Conservation (phyloP, 2,113 vertebrate genomes). For the Dendropsophus ebraccatus region DNA sequence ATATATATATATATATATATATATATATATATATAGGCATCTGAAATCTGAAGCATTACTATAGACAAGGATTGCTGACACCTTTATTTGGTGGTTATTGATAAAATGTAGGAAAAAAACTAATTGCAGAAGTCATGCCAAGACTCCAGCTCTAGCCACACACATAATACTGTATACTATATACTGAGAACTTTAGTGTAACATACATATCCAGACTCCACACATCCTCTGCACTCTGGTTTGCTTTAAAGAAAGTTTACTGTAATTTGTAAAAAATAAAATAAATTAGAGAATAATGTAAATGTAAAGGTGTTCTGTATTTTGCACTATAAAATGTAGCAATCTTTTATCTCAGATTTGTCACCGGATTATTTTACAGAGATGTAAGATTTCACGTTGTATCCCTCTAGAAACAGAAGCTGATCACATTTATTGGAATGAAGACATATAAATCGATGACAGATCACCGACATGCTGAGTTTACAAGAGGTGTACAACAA, state of each 20-base stretch:
- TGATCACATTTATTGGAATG: constrained; percentile 80
- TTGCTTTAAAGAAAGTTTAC: too few relatives aligned
- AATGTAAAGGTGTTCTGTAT: too few relatives aligned
- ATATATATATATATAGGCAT: too few relatives aligned
- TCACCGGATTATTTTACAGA: neutral
- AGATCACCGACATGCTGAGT: constrained; percentile 80
- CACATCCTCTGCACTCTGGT: too few relatives aligned
- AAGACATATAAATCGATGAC: constrained; percentile 86
- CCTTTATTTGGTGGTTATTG: neutral
- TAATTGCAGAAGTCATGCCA: neutral
- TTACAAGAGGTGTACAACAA: constrained; percentile 71
- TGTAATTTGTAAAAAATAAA: too few relatives aligned
- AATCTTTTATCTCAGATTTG: neutral
- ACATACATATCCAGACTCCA: too few relatives aligned
- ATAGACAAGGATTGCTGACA: neutral
- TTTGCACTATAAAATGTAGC: neutral
- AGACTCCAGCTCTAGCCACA: neutral
- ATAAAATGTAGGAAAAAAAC: neutral
- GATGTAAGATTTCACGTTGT: neutral
- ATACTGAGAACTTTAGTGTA: too few relatives aligned
- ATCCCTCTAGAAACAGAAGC: constrained; percentile 69
- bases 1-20: too few relatives aligned
- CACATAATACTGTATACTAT: too few relatives aligned
- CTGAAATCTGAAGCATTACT: too few relatives aligned
- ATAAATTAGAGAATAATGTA: too few relatives aligned